phyloP scores from a whole-genome alignment of 2,888 invertebrate species.

The Cacoxenus indagator region DNA sequence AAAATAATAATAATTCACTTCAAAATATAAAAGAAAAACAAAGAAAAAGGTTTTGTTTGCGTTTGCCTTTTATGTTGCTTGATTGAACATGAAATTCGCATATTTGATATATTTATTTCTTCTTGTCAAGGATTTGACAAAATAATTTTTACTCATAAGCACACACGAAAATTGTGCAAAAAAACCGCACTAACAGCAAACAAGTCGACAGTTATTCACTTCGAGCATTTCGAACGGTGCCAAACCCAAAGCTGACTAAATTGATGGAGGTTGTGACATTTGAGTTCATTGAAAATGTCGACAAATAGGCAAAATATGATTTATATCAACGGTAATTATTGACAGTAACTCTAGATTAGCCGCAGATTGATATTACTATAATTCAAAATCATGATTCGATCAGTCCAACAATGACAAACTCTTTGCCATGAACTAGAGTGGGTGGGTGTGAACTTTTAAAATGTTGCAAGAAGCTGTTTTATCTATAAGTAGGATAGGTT shows the following conservation, averaged over 20 bases:
- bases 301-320: neutral
- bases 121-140: conserved; percentile 34
- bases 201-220: no score
- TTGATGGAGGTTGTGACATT: conserved; percentile 15
- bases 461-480: no score
- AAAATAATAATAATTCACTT: neutral
- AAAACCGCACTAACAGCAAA: neutral
- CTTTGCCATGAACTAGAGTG: neutral
- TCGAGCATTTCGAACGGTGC: conserved; percentile 12
- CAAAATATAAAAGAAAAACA: neutral
- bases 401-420: neutral
- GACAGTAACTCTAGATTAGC: neutral
- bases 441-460: neutral
- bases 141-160: conserved; percentile 10
- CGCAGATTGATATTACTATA: neutral
- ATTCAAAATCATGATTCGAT: neutral
- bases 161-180: conserved; percentile 23
- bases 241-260: conserved; percentile 14
- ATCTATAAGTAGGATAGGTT: no score
- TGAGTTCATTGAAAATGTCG: conserved; percentile 13
- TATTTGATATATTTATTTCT: conserved; percentile 26
- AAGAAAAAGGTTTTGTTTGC: neutral
- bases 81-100: conserved; percentile 16
- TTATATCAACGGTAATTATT: neutral
- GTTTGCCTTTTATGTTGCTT: neutral